Conservation (phyloP, 1,140 invertebrate species). For the Rhizoglyphus robini region DNA sequence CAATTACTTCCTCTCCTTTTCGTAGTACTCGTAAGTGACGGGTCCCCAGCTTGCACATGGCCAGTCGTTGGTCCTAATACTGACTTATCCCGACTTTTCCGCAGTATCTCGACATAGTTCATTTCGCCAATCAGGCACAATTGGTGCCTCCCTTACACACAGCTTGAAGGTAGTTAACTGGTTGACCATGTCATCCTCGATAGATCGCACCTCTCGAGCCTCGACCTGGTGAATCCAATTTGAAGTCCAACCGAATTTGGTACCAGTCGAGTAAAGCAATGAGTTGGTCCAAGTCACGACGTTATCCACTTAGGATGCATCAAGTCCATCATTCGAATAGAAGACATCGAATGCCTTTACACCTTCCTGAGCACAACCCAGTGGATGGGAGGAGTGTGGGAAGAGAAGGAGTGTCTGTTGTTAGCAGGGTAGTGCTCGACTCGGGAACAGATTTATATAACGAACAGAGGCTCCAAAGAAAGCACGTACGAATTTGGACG, state of each 20-base stretch:
- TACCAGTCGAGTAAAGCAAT: not conserved
- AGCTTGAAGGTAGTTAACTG: not conserved
- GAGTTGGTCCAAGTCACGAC: not conserved
- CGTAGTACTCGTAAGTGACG: not conserved
- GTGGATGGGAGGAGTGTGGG: not conserved
- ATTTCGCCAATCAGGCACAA: not conserved
- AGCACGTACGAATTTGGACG: not conserved
- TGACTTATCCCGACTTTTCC: not conserved
- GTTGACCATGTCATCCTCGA: not conserved
- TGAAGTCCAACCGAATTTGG: not conserved
- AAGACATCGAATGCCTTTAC: not conserved
- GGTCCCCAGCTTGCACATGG: not conserved
- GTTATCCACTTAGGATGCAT: not conserved
- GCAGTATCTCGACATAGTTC: not conserved
- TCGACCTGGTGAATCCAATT: not conserved
- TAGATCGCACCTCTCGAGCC: not conserved
- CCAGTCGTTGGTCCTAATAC: not conserved
- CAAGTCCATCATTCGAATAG: not conserved
- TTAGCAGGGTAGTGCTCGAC: not conserved
- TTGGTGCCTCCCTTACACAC: not conserved
- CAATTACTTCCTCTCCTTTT: not conserved
- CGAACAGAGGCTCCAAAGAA: not conserved
- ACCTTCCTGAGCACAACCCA: not conserved
- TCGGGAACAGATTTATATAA: not conserved
- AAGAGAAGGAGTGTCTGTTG: not conserved